Conservation (phyloP, 2,113 vertebrate species). For the Alaudala cheleensis region DNA sequence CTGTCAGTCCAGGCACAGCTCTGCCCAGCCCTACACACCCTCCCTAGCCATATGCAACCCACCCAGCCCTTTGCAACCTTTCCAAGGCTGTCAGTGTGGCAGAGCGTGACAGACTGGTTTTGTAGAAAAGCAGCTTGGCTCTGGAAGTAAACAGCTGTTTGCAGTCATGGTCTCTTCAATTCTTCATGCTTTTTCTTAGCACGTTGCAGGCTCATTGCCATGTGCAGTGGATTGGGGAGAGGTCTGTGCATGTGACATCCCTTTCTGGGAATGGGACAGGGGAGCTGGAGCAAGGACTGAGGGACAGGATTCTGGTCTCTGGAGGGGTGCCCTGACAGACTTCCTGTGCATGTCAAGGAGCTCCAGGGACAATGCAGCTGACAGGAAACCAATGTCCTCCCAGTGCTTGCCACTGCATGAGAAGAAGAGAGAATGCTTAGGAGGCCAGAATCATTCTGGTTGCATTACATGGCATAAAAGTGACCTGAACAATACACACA, state of each 20-base stretch:
- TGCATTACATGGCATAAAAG: background rate
- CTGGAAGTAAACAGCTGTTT: background rate
- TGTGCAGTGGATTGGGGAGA: background rate
- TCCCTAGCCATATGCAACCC: background rate
- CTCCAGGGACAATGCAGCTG: background rate
- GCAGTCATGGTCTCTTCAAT: background rate
- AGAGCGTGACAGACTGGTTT: background rate
- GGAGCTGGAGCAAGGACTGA: background rate
- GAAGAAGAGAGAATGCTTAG: background rate
- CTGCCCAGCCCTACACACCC: background rate
- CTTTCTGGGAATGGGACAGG: background rate
- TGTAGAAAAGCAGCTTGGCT: background rate
- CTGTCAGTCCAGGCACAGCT: background rate
- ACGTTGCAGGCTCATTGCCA: background rate
- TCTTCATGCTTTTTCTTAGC: background rate
- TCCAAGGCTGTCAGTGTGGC: background rate
- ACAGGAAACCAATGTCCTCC: background rate
- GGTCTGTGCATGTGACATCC: background rate
- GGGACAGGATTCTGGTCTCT: background rate
- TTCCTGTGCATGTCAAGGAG: background rate
- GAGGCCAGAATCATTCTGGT: background rate
- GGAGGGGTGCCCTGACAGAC: background rate
- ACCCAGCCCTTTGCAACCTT: background rate
- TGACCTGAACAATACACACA: background rate
- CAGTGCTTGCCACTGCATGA: accelerated